Evolutionary conservation across 35 echinoderm and acorn worm genomes (phyloP).

Genomic region (Eucidaris tribuloides): DNA sequence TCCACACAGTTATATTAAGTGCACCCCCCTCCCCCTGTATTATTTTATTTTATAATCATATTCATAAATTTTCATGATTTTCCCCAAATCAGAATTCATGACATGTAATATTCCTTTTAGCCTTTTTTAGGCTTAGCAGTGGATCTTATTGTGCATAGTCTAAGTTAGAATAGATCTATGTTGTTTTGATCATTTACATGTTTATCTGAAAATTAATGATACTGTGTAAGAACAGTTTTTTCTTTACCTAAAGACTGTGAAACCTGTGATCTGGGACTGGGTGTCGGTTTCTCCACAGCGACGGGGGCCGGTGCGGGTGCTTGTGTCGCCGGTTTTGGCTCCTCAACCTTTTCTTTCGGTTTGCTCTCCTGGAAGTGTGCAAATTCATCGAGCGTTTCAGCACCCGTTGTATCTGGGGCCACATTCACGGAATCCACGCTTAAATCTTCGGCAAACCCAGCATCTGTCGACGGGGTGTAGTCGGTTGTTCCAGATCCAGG

Average conservation of each 20-base stretch:
- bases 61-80: no score
- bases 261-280: slow-evolving; percentile 12
- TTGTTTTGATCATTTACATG: no score
- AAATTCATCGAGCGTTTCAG: not conserved
- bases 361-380: not conserved
- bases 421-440: slow-evolving; percentile 10
- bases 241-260: slow-evolving; percentile 14
- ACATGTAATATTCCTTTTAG: no score
- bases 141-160: no score
- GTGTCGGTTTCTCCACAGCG: slow-evolving; percentile 10
- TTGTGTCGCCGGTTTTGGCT: slow-evolving; percentile 15
- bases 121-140: no score
- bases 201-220: no score
- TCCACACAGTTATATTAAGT: no score
- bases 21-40: no score
- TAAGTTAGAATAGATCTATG: no score
- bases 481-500: not conserved
- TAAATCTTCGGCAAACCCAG: not conserved
- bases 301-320: not conserved
- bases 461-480: not conserved
- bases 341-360: not conserved
- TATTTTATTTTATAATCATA: no score
- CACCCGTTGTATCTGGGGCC: not conserved
- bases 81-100: no score
- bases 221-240: no score